Evolutionary conservation across 2,888 invertebrate species (phyloP).

Genomic region (Holacanthella duospinosa): DNA sequence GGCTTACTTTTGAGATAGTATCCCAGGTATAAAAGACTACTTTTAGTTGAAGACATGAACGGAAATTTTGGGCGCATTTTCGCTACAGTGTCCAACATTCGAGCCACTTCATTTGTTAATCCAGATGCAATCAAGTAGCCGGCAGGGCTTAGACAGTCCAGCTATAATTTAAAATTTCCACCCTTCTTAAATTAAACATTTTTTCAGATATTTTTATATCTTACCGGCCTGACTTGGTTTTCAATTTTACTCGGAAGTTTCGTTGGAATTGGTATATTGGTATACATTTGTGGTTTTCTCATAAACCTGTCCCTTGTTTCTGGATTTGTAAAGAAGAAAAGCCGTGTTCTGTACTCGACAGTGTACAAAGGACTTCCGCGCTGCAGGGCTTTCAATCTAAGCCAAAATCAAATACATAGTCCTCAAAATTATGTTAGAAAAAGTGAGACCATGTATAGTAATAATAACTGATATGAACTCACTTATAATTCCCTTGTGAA

Average conservation of each 20-base stretch:
- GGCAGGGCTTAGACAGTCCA: constrained; percentile 18
- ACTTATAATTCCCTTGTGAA: constrained; percentile 18
- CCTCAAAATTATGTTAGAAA: background rate
- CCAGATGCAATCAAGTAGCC: constrained; percentile 21
- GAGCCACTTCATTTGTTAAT: constrained; percentile 16
- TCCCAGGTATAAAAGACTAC: constrained; percentile 25
- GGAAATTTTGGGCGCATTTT: constrained; percentile 24
- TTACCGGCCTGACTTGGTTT: background rate
- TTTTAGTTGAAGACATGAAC: constrained; percentile 22
- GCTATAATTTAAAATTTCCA: background rate
- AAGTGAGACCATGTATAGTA: background rate
- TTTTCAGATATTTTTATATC: constrained; percentile 9
- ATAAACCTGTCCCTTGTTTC: constrained; percentile 21
- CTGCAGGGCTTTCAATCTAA: constrained; percentile 24
- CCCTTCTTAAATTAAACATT: constrained; percentile 13
- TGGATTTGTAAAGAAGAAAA: constrained; percentile 20
- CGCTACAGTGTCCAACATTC: constrained; percentile 17
- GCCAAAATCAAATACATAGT: background rate
- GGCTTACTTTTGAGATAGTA: constrained; percentile 27
- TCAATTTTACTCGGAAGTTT: background rate
- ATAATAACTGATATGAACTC: background rate
- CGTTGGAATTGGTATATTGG: constrained; percentile 15
- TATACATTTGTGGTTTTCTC: constrained; percentile 20
- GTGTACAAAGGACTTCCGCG: constrained; percentile 21
- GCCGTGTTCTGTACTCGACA: constrained; percentile 18